Percentiles rank a stretch among this genome's conserved stretches.
phyloP scores from a whole-genome alignment of 2,888 invertebrate species.

The Zaprionus lineosus region DNA sequence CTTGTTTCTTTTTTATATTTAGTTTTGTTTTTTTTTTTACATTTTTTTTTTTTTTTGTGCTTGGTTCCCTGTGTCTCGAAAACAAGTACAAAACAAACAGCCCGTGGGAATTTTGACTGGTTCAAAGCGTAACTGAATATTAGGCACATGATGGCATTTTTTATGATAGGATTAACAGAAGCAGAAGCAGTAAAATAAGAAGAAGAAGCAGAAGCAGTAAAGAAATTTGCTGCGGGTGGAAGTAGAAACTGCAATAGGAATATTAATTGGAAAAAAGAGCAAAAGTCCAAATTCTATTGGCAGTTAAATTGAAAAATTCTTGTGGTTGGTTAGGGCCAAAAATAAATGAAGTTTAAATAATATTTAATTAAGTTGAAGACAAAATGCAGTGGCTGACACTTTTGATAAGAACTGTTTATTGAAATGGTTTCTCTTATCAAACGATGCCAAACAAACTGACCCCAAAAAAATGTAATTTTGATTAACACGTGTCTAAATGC shows the following conservation, averaged over 20 bases:
- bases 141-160: slow-evolving; percentile 32
- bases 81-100: slow-evolving; percentile 70
- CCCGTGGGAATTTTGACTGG: slow-evolving; percentile 64
- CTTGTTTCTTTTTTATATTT: slow-evolving; percentile 19
- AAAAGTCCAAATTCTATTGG: neutral
- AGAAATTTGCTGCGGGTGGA: neutral
- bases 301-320: too few species aligned
- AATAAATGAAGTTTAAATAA: too few species aligned
- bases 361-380: too few species aligned
- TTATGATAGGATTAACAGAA: slow-evolving; percentile 6
- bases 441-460: slow-evolving; percentile 39
- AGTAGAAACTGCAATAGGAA: neutral
- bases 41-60: slow-evolving; percentile 22
- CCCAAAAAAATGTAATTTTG: slow-evolving; percentile 21
- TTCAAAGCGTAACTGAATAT: slow-evolving; percentile 40
- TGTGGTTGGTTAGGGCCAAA: too few species aligned
- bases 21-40: slow-evolving; percentile 3
- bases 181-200: neutral
- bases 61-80: too few species aligned
- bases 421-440: slow-evolving; percentile 18
- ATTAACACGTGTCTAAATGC: slow-evolving; percentile 31
- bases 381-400: slow-evolving; percentile 1
- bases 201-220: neutral
- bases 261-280: too few species aligned
- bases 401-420: slow-evolving; percentile 8